Evolutionary conservation across 1,140 invertebrate species (phyloP), one percentile per base, ranked within the genome.

Genomic region (Portunus trituberculatus): DNA sequence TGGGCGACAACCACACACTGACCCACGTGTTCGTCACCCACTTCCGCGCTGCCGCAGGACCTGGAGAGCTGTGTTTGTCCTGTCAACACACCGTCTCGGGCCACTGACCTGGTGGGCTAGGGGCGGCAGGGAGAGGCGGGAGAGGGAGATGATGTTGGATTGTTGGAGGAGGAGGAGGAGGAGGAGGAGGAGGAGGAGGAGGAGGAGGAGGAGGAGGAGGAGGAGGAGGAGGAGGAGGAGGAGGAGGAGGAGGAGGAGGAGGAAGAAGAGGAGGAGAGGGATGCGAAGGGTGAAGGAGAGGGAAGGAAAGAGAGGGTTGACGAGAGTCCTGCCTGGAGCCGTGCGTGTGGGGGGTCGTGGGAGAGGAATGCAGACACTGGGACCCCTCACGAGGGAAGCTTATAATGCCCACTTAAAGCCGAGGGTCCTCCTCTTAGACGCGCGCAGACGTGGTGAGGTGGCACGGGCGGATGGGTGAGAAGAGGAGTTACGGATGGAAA

Each of bases 361-460:
- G 86, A 88, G 86, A 45, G 86, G 86, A 88, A 88, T 88, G 86
- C 86, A 88, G 86, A 88, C 86, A n/a, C 86, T 39, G 32, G 31
- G 86, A 88, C 45, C 86, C 86, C 86, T 88, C 86, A 88, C 25
- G 86, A 39, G 45, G 86, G 31, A 88, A 39, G 86, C 31, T 46
- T 39, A 88, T 46, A 88, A 76, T 88, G 86, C 29, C 86, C 32
- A 88, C 32, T 88, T 46, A 39, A 32, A 88, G 31, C 86, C n/a
- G 12, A 25, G 32, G 83, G 86, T 88, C 86, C 86, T 25, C 3
- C 7, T 45, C 14, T 45, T 0, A 88, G 86, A 4, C 31, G 45
- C 31, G 45, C 86, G 86, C 28, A 16, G 86, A 31, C 86, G 4
- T 88, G 86, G 48, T 4, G 89, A 46, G 48, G 48, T 14, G 89